phyloP scores from a whole-genome alignment of 2,888 invertebrate genomes.

The Limnephilus lunatus region DNA sequence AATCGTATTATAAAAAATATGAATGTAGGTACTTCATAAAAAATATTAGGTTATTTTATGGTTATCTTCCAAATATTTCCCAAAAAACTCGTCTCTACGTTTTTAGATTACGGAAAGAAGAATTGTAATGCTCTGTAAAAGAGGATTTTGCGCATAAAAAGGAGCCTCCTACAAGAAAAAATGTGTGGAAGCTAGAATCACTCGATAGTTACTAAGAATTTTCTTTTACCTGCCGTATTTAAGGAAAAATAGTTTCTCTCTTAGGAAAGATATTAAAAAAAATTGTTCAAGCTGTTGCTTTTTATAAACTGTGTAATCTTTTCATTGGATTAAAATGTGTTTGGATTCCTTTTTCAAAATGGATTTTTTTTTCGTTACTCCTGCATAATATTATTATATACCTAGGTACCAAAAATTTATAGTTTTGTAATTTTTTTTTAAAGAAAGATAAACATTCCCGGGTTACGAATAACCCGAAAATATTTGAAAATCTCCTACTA shows the following conservation, averaged over 20 bases:
- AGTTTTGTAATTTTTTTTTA: too few relatives aligned
- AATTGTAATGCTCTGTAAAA: not conserved
- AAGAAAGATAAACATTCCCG: too few relatives aligned
- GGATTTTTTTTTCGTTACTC: not conserved
- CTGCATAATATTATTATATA: not conserved
- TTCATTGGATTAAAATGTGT: not conserved
- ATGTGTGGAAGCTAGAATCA: not conserved
- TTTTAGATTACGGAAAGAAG: not conserved
- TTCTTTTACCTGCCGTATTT: not conserved
- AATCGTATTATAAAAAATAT: not conserved
- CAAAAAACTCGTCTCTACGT: not conserved
- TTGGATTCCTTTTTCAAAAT: not conserved
- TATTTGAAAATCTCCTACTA: too few relatives aligned
- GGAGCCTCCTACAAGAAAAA: not conserved
- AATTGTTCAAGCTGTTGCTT: not conserved
- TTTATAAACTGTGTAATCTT: not conserved
- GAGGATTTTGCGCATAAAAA: not conserved
- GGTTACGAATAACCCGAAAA: too few relatives aligned
- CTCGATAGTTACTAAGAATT: not conserved
- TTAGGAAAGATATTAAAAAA: not conserved
- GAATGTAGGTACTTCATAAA: not conserved
- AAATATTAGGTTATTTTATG: not conserved
- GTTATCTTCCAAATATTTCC: not conserved
- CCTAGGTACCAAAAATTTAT: not conserved
- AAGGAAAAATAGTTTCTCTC: not conserved